Percentiles rank a stretch among this genome's conserved stretches.
phyloP scores from a whole-genome alignment of 2,888 invertebrate species.

The Agrochola macilenta region DNA sequence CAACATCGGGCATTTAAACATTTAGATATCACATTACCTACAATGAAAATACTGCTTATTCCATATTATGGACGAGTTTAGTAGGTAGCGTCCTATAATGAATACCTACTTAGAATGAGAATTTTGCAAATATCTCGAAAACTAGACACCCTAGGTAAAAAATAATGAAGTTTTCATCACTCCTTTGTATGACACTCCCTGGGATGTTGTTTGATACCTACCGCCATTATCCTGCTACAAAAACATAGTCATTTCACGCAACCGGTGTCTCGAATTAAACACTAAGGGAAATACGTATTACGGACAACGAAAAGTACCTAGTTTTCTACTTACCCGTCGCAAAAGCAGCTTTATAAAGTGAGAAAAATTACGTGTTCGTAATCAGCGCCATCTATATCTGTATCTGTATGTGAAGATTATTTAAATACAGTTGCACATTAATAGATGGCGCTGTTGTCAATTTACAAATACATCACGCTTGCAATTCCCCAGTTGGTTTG shows the following conservation, averaged over 20 bases:
- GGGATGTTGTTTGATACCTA: too few species aligned
- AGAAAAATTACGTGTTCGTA: too few species aligned
- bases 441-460: slow-evolving; percentile 44
- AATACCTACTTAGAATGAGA: too few species aligned
- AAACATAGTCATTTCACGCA: neutral
- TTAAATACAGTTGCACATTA: neutral
- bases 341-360: too few species aligned
- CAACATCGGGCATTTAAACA: neutral
- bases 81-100: too few species aligned
- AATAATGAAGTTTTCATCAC: too few species aligned
- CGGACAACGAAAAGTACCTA: too few species aligned
- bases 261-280: neutral
- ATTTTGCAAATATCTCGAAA: neutral
- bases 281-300: too few species aligned
- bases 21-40: neutral
- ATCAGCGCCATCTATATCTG: slow-evolving; percentile 53
- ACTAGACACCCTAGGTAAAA: neutral
- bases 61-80: neutral
- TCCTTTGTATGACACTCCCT: too few species aligned
- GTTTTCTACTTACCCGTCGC: neutral
- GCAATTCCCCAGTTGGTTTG: neutral
- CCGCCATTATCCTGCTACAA: too few species aligned
- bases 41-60: neutral
- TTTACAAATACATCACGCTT: neutral
- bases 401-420: accelerated